Conservation (phyloP, 2,888 invertebrate genomes). For the Andrena hattorfiana region DNA sequence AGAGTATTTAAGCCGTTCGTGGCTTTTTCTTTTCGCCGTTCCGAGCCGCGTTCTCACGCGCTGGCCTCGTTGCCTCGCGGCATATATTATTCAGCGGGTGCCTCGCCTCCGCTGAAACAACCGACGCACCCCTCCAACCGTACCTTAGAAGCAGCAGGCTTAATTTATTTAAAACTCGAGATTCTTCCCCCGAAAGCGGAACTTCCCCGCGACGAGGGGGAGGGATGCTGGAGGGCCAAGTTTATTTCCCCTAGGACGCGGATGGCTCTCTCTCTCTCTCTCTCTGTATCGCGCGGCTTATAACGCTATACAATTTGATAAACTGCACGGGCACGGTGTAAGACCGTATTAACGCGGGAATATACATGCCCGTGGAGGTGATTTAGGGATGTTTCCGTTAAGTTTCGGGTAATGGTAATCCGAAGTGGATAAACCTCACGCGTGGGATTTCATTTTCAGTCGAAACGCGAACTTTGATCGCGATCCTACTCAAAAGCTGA, state of each 20-base stretch:
- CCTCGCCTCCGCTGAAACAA: slow-evolving; percentile 36
- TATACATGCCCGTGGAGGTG: slow-evolving; percentile 32
- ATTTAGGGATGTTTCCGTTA: slow-evolving; percentile 50
- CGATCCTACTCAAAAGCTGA: too few relatives aligned
- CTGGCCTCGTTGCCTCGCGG: background rate
- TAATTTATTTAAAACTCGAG: slow-evolving; percentile 64
- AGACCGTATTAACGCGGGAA: slow-evolving; percentile 38
- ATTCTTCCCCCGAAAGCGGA: slow-evolving; percentile 52
- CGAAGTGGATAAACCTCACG: background rate
- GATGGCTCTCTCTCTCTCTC: slow-evolving; percentile 34
- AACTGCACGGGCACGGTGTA: slow-evolving; percentile 37
- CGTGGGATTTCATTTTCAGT: too few relatives aligned
- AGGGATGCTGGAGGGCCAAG: slow-evolving; percentile 26
- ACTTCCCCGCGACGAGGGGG: slow-evolving; percentile 27
- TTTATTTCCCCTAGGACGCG: slow-evolving; percentile 63
- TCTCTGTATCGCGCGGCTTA: slow-evolving; percentile 49
- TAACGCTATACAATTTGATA: slow-evolving; percentile 52
- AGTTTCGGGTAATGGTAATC: slow-evolving; percentile 4
- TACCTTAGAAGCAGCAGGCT: slow-evolving; percentile 38
- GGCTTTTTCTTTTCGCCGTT: slow-evolving; percentile 20
- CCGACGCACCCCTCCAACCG: slow-evolving; percentile 23
- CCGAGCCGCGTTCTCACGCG: background rate
- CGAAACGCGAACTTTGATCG: too few relatives aligned
- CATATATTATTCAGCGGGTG: slow-evolving; percentile 50
- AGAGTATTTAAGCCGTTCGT: slow-evolving; percentile 24